Conservation (phyloP, 2,888 invertebrate genomes). For the Macropis europaea region DNA sequence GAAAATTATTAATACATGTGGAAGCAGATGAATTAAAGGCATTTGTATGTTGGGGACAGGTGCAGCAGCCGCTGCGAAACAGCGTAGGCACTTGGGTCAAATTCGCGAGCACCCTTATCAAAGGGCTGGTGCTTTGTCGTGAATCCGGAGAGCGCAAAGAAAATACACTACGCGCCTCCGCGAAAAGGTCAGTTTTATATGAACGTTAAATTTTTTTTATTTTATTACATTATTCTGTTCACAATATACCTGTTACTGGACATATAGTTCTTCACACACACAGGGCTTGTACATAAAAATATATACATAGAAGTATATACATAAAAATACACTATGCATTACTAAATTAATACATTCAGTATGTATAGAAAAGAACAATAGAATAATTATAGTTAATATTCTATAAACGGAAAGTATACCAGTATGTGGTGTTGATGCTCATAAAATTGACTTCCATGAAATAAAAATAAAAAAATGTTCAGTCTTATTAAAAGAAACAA, state of each 20-base stretch:
- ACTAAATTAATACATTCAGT: too few species aligned
- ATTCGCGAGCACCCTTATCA: slow-evolving; percentile 98
- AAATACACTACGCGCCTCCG: slow-evolving; percentile 72
- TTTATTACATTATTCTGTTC: slow-evolving; percentile 12
- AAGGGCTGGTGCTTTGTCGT: slow-evolving; percentile 93
- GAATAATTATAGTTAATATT: too few species aligned
- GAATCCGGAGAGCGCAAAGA: slow-evolving; percentile 74
- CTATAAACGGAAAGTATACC: too few species aligned
- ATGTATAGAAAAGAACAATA: too few species aligned
- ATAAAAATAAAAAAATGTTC: neutral
- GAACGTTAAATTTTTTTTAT: slow-evolving; percentile 63
- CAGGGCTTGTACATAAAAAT: too few species aligned
- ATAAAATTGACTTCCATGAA: neutral
- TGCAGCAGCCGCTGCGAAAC: slow-evolving; percentile 91
- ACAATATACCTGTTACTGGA: neutral
- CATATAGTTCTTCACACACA: neutral
- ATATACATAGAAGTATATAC: too few species aligned
- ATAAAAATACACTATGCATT: too few species aligned
- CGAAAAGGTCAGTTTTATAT: slow-evolving; percentile 79
- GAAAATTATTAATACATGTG: slow-evolving; percentile 39
- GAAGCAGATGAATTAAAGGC: slow-evolving; percentile 52
- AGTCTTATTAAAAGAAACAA: too few species aligned
- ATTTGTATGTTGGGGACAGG: slow-evolving; percentile 84
- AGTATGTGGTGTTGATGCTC: too few species aligned
- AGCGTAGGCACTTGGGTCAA: slow-evolving; percentile 91